These are phyloP conservation scores for Athalia circularis DNA, from an alignment of 2,888 invertebrate genomes.

Conservation along the genomic window DNA sequence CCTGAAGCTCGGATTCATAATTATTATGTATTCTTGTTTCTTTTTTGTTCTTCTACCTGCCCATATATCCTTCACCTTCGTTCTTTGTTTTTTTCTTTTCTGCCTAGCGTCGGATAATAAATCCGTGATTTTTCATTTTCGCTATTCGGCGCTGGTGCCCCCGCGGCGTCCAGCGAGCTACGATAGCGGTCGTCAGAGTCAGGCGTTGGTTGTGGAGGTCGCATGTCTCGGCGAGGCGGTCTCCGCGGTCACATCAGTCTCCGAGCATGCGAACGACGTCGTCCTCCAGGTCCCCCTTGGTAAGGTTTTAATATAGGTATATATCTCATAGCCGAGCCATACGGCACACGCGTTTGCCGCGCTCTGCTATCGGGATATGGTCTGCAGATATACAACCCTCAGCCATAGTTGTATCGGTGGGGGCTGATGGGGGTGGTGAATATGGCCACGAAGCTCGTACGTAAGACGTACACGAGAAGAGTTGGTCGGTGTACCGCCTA, in stretches of 20 bases:
- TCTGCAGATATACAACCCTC: conserved; percentile 27
- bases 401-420: not conserved
- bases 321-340: conserved; percentile 52
- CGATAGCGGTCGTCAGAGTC: conserved; percentile 32
- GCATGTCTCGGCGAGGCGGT: conserved; percentile 74
- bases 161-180: not conserved
- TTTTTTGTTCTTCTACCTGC: not conserved
- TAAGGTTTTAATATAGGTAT: conserved; percentile 59
- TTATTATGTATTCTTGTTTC: too few species aligned
- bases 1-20: too few species aligned
- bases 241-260: conserved; percentile 73
- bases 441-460: not conserved
- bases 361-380: conserved; percentile 36
- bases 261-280: conserved; percentile 69
- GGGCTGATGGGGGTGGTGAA: not conserved
- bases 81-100: not conserved
- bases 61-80: not conserved
- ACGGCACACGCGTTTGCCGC: conserved; percentile 5
- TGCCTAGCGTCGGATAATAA: conserved; percentile 33
- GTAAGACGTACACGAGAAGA: conserved; percentile 33
- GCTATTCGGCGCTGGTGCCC: conserved; percentile 14
- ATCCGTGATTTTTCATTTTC: conserved; percentile 45
- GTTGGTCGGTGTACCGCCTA: conserved; percentile 56
- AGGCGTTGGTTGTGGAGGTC: conserved; percentile 55
- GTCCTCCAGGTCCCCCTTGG: conserved; percentile 54